Percentiles rank a stretch among this genome's conserved stretches.
Conservation (phyloP, 2,888 invertebrate species). For the Caenorhabditis sp. region DNA sequence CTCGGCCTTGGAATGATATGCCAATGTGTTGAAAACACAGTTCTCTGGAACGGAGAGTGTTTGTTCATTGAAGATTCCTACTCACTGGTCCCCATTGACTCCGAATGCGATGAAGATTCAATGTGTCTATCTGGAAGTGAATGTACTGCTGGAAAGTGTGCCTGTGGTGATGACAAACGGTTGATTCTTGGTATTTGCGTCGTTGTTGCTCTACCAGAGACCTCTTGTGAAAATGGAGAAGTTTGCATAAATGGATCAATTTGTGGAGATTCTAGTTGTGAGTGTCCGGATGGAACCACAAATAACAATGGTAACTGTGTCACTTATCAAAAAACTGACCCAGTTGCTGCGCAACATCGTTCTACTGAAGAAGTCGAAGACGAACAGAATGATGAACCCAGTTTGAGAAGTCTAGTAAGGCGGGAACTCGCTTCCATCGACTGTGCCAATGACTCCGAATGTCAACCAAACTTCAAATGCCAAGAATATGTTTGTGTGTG, state of each 20-base stretch:
- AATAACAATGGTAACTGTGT: constrained; percentile 61
- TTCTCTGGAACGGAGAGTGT: constrained; percentile 74
- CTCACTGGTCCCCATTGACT: constrained; percentile 67
- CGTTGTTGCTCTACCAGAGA: constrained; percentile 74
- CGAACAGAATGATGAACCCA: constrained; percentile 15
- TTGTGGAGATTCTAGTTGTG: constrained; percentile 66
- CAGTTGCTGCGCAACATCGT: not conserved
- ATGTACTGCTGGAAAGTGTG: constrained; percentile 70
- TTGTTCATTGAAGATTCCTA: constrained; percentile 64
- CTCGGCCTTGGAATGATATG: constrained; percentile 77
- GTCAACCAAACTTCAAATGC: constrained; percentile 65
- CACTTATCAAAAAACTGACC: not conserved
- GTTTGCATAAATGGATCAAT: constrained; percentile 76
- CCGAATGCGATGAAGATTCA: constrained; percentile 66
- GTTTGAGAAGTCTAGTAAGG: constrained; percentile 36
- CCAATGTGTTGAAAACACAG: constrained; percentile 70
- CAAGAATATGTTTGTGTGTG: constrained; percentile 67
- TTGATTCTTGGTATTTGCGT: constrained; percentile 78
- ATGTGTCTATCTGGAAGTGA: constrained; percentile 76
- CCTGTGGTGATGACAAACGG: constrained; percentile 66
- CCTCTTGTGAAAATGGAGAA: constrained; percentile 78
- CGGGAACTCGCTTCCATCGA: constrained; percentile 44
- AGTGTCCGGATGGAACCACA: constrained; percentile 44
- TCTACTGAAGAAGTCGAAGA: constrained; percentile 11
- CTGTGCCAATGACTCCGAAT: constrained; percentile 66